Base-by-base conservation (phyloP, 1,140 invertebrate species). In the Tetramorium alpestre region DNA sequence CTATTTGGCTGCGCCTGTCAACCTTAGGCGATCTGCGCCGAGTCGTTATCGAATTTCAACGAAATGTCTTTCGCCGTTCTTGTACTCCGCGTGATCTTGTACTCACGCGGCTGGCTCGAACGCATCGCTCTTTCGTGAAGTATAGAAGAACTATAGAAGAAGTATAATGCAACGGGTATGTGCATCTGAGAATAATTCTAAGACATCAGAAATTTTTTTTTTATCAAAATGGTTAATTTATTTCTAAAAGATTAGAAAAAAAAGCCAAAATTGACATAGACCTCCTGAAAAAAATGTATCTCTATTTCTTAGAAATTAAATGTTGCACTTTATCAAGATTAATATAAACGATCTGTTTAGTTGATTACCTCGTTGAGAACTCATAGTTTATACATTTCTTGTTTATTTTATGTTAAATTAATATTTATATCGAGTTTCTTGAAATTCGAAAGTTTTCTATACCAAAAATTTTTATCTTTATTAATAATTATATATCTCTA, bases 21-120 rank as follows among this genome's bases (percentile, higher is more conserved):
- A 33, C 76, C 64, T 69, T 80, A 67, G 33, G 33, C 33, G 33
- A 33, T 3, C 33, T 41, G 7, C 38, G 80, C 2, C 73, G 18
- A 38, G 38, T 88, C 44, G 64, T 88, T 88, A 87, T 87, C 82
- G 84, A 90, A 85, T 87, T 88, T 91, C 78, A 62, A 62, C 87
- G 65, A 86, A 82, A 56, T 49, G 8, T 41, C 33, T 51, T 13
- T n/a, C 44, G 8, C 11, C 41, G 44, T 33, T 41, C 51, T 62
- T 67, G 28, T 11, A 41, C 64, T 64, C 49, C 56, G 18, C 56
- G 47, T 25, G 25, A 33, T 33, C 8, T 51, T 44, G 44, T 44
- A 28, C 28, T 41, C 41, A 44, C 18, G 16, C 44, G 25, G 25
- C 38, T 11, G n/a, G 47, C 51, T 73, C 5, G 49, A 7, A 28